Evolutionary conservation across 2,888 invertebrate species (phyloP).

Genomic region (Folsomia candida): DNA sequence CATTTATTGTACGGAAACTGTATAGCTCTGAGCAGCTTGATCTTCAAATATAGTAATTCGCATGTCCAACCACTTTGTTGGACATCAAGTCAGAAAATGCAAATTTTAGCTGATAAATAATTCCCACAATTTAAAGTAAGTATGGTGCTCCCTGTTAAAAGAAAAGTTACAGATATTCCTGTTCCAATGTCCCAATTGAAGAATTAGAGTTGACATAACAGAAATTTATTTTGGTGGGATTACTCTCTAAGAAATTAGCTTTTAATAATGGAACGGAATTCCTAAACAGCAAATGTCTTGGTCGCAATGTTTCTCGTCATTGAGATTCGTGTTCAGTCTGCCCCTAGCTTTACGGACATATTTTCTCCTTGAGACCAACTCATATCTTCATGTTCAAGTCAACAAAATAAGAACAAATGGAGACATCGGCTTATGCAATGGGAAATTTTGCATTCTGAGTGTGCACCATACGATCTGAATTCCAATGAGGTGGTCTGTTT

Average conservation of each 20-base stretch:
- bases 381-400: background rate
- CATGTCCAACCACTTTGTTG: too few species aligned
- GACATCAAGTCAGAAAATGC: background rate
- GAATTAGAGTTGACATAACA: slow-evolving; percentile 21
- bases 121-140: background rate
- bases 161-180: too few species aligned
- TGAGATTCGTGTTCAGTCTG: background rate
- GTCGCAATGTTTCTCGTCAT: background rate
- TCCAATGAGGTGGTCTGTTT: background rate
- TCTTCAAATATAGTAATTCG: too few species aligned
- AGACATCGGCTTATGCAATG: background rate
- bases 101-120: background rate
- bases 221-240: slow-evolving; percentile 33
- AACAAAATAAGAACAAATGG: background rate
- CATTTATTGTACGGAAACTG: too few species aligned
- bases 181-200: background rate
- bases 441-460: background rate
- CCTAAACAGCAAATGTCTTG: background rate
- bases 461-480: background rate
- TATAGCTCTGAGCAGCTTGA: too few species aligned
- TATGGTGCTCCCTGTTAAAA: background rate
- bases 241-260: slow-evolving; percentile 38
- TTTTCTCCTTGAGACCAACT: background rate
- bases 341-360: background rate
- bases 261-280: slow-evolving; percentile 30